Percentiles rank a stretch among this genome's conserved stretches.
Conservation (phyloP, 2,888 invertebrate genomes). For the Glaucopsyche alexis region DNA sequence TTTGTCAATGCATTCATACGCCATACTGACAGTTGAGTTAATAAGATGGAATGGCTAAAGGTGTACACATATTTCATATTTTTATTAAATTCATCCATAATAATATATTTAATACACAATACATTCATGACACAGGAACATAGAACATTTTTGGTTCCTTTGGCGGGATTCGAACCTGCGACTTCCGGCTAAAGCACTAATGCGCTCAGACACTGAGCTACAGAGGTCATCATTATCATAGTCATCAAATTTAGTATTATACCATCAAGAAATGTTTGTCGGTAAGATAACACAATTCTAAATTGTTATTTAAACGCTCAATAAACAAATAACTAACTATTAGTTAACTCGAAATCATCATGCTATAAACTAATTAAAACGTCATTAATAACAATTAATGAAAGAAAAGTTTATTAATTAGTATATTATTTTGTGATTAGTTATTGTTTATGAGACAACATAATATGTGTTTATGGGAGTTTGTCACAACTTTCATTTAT, state of each 20-base stretch:
- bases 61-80: too few relatives aligned
- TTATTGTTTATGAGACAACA: background rate
- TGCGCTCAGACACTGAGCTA: too few relatives aligned
- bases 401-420: background rate
- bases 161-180: too few relatives aligned
- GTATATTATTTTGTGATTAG: conserved; percentile 1
- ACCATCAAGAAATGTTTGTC: background rate
- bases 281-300: conserved; percentile 27
- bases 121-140: too few relatives aligned
- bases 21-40: too few relatives aligned
- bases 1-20: too few relatives aligned
- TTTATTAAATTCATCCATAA: too few relatives aligned
- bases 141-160: too few relatives aligned
- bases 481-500: too few relatives aligned
- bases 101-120: too few relatives aligned
- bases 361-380: conserved; percentile 8
- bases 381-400: background rate
- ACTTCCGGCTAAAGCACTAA: too few relatives aligned
- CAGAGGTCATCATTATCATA: background rate
- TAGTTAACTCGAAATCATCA: background rate
- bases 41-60: too few relatives aligned
- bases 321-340: conserved; percentile 3
- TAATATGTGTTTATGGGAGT: background rate
- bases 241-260: background rate
- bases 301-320: conserved; percentile 16